phyloP scores from a whole-genome alignment of 2,888 invertebrate genomes.

The Hipparchia semele region DNA sequence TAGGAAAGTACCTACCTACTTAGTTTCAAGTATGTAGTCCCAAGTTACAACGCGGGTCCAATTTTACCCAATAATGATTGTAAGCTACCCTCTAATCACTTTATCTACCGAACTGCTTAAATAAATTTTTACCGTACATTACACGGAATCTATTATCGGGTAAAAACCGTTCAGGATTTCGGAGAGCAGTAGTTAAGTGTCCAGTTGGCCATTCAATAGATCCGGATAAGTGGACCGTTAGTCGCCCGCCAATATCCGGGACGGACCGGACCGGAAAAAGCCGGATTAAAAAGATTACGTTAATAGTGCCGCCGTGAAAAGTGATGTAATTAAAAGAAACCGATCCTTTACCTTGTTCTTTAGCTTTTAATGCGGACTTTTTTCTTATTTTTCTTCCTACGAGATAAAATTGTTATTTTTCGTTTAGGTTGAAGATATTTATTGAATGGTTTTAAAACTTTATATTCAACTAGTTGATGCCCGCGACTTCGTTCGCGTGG shows the following conservation, averaged over 20 bases:
- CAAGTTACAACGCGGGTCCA: too few species aligned
- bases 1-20: too few species aligned
- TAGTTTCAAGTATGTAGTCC: too few species aligned
- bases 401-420: background rate
- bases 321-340: conserved; percentile 62
- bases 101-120: conserved; percentile 6
- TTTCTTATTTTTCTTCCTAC: background rate
- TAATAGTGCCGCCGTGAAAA: conserved; percentile 71
- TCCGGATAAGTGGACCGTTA: conserved; percentile 73
- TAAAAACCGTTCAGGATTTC: conserved; percentile 67
- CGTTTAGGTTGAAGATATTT: too few species aligned
- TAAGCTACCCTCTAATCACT: background rate
- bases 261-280: conserved; percentile 49
- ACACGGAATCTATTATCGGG: conserved; percentile 69
- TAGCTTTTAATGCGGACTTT: background rate
- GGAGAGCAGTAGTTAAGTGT: conserved; percentile 70
- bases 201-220: conserved; percentile 68
- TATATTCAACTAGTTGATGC: too few species aligned
- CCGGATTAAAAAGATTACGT: conserved; percentile 73
- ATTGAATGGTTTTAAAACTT: too few species aligned
- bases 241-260: conserved; percentile 72
- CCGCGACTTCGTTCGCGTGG: too few species aligned
- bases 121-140: conserved; percentile 42
- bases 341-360: conserved; percentile 19
- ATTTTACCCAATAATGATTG: too few species aligned